Base-by-base conservation (phyloP, 92 coral and sea anemone genomes). In the Nematostella vectensis region DNA sequence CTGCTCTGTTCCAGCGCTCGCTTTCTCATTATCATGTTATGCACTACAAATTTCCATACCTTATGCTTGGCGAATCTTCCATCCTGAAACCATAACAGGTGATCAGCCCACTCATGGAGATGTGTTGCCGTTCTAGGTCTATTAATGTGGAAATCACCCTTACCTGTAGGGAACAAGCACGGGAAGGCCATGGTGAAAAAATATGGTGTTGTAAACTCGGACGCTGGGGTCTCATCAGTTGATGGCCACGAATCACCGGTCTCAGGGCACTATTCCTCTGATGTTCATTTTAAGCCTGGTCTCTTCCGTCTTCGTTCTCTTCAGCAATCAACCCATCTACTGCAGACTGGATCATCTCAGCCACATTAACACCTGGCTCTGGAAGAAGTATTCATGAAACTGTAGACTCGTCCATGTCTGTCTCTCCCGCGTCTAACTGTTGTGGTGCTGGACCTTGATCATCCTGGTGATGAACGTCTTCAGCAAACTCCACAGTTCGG, bases 1-100 rank as follows among this genome's bases (percentile, higher is more conserved):
- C 67, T n/a, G 59, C 29, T 37, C 59, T 68, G 31, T 67, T n/a
- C n/a, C n/a, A n/a, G n/a, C n/a, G n/a, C n/a, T n/a, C n/a, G n/a
- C n/a, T n/a, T n/a, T n/a, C n/a, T 58, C 75, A 59, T 48, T 36
- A 68, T 51, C 68, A 60, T 60, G 48, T 60, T 69, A 48, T 69
- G 62, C 18, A 49, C 74, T 30, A 68, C 67, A 26, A 68, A 67
- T 18, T 26, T 66, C 72, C 64, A 66, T 15, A 58, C 74, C 43
- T 36, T 15, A 15, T 36, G 42, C 15, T 36, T 36, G 15, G 42
- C 42, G 42, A 36, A 36, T 15, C 42, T 36, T 8, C 42, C 42
- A 15, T 36, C 42, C 15, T 36, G 8, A 36, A 8, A 36, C 42
- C 42, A 36, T 8, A 36, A 15, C 8, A 36, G 42, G 15, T 36